These are phyloP conservation scores for Ceratothoa steindachneri DNA, from an alignment of 2,888 invertebrate genomes.

Conservation along the genomic window DNA sequence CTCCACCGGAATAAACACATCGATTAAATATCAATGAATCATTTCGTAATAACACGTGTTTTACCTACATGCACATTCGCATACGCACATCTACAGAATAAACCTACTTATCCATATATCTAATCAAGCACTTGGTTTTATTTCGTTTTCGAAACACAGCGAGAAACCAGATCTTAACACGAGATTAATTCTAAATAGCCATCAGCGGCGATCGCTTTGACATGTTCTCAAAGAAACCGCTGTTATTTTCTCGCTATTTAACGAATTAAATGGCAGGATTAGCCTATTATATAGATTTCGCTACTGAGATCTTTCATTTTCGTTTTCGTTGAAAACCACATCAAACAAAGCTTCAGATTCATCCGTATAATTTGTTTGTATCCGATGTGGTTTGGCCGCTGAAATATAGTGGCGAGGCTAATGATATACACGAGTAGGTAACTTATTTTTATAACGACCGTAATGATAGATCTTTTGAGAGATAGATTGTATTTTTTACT, in stretches of 20 bases:
- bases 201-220: background rate
- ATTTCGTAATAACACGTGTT: background rate
- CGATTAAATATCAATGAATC: background rate
- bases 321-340: background rate
- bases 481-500: background rate
- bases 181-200: background rate
- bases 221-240: background rate
- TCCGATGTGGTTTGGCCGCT: no score
- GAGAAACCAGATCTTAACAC: background rate
- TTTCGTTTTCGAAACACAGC: no score
- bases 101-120: no score
- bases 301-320: background rate
- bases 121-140: no score
- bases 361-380: background rate
- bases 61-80: background rate
- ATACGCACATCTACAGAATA: background rate
- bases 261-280: background rate
- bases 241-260: background rate
- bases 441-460: background rate
- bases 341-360: background rate
- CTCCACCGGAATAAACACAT: background rate
- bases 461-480: background rate
- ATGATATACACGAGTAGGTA: background rate
- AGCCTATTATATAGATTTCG: background rate
- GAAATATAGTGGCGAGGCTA: background rate